These are phyloP conservation scores for Gymnocheta viridis DNA, from an alignment of 2,888 invertebrate species.

Conservation along the genomic window DNA sequence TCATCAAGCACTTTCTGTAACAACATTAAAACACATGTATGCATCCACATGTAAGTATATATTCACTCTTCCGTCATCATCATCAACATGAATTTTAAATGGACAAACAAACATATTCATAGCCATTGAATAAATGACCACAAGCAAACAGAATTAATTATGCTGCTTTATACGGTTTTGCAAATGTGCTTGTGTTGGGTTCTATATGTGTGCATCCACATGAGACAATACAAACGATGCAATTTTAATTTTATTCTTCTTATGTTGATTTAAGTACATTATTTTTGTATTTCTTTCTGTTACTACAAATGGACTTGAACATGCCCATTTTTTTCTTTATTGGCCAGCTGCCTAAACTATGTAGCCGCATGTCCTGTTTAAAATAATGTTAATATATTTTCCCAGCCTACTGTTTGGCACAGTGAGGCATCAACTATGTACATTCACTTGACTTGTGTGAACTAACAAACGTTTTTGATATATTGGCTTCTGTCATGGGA, in stretches of 20 bases:
- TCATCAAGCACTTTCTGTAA: slow-evolving; percentile 57
- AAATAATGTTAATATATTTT: neutral
- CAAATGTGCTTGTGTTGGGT: neutral
- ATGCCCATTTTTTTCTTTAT: neutral
- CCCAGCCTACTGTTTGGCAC: slow-evolving; percentile 88
- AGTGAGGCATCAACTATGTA: slow-evolving; percentile 89
- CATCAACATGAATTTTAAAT: slow-evolving; percentile 29
- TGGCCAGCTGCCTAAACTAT: slow-evolving; percentile 5
- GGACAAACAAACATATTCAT: neutral
- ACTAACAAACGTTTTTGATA: slow-evolving; percentile 90
- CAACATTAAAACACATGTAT: neutral
- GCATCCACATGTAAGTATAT: neutral
- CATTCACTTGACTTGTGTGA: slow-evolving; percentile 89
- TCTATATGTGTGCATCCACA: slow-evolving; percentile 15
- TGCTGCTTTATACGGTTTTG: slow-evolving; percentile 57
- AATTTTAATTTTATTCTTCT: slow-evolving; percentile 67
- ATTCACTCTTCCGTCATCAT: neutral
- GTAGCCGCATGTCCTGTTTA: neutral
- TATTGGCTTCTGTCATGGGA: slow-evolving; percentile 89
- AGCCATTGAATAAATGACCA: slow-evolving; percentile 67
- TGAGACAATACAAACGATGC: slow-evolving; percentile 62
- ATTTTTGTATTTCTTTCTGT: neutral
- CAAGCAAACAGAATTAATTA: slow-evolving; percentile 69
- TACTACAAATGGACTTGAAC: neutral
- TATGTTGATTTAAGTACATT: slow-evolving; percentile 58